These are phyloP conservation scores for Nesogale talazaci DNA, from an alignment of 2,113 vertebrate species.

Conservation along the genomic window DNA sequence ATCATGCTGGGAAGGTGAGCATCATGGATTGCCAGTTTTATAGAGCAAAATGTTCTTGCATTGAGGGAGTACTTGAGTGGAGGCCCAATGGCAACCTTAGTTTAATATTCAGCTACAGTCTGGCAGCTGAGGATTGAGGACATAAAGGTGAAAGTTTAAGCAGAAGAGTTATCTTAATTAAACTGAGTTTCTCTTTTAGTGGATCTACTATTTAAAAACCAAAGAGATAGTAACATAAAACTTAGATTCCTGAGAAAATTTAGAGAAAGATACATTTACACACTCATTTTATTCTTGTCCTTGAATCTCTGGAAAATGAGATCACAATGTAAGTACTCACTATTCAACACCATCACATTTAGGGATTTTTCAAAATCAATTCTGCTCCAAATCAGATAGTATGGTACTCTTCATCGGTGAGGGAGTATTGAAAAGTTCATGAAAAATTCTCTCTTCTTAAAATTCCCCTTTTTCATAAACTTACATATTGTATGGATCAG, in stretches of 20 bases:
- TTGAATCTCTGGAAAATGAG: not conserved
- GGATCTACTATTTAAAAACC: not conserved
- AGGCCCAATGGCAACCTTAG: too few species aligned
- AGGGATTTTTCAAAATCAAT: not conserved
- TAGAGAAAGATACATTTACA: not conserved
- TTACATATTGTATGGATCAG: not conserved
- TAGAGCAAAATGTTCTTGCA: too few species aligned
- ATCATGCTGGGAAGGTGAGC: too few species aligned
- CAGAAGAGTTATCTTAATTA: not conserved
- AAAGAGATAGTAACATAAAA: not conserved
- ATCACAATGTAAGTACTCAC: not conserved
- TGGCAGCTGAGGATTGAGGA: not conserved
- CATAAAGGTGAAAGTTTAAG: not conserved
- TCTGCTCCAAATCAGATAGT: not conserved
- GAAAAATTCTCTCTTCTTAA: too few species aligned
- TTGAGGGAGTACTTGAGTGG: too few species aligned
- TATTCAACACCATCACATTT: not conserved
- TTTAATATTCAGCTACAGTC: conserved; percentile 19
- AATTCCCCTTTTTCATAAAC: too few species aligned
- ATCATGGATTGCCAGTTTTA: too few species aligned
- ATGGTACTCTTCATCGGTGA: not conserved
- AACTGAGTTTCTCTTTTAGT: not conserved
- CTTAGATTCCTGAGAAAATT: not conserved
- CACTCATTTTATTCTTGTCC: not conserved
- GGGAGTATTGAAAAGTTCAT: not conserved